These are phyloP conservation scores for Pristionchus arcanus DNA, from an alignment of 2,888 invertebrate genomes.

Conservation along the genomic window DNA sequence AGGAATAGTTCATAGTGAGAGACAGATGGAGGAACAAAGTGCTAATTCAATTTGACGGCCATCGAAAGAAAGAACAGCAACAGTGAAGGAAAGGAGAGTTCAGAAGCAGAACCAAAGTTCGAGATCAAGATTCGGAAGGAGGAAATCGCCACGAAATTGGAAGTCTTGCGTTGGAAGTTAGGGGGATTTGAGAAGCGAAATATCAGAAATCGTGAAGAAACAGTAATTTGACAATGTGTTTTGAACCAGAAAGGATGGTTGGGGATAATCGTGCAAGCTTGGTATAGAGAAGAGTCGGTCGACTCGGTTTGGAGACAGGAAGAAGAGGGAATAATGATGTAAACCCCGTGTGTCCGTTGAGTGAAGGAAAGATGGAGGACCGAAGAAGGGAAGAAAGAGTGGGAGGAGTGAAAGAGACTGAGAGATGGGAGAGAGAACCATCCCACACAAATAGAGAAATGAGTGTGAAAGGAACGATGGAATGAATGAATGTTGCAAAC, in stretches of 20 bases:
- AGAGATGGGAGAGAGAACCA: not conserved
- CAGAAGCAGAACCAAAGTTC: not conserved
- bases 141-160: not conserved
- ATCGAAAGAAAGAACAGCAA: not conserved
- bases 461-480: slow-evolving; percentile 6
- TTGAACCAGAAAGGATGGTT: no score
- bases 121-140: not conserved
- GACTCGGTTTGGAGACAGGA: not conserved
- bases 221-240: no score
- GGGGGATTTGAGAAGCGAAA: not conserved
- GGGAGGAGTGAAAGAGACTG: not conserved
- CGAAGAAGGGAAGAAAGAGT: not conserved
- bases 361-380: slow-evolving; percentile 29
- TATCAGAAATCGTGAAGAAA: not conserved
- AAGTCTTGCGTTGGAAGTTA: not conserved
- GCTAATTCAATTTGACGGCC: not conserved
- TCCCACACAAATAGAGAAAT: slow-evolving; percentile 8
- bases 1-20: not conserved
- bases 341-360: slow-evolving; percentile 27
- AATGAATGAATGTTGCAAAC: slow-evolving; percentile 2
- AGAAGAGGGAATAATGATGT: slow-evolving; percentile 45
- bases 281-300: not conserved
- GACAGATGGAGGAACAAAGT: not conserved
- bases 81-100: not conserved
- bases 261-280: not conserved